Evolutionary conservation across 2,888 invertebrate genomes (phyloP).

Genomic region (Onthophagus sagittarius): DNA sequence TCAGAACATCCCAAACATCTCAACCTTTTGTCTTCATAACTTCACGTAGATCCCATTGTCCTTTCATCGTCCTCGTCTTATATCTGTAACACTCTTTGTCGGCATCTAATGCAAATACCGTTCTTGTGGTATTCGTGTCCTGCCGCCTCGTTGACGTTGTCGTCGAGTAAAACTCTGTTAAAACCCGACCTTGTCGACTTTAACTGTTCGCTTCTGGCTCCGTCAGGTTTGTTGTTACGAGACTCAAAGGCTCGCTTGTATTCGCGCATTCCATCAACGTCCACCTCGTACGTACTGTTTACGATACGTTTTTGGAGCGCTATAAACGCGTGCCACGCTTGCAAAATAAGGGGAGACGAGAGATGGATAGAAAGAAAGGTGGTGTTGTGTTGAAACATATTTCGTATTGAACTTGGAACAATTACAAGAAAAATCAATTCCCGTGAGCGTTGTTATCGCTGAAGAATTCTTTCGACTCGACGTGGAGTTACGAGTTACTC

Average conservation of each 20-base stretch:
- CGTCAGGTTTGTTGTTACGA: background rate
- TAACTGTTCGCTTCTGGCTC: background rate
- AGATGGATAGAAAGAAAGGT: background rate
- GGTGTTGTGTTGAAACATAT: no score
- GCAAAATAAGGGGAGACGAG: background rate
- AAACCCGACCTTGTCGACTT: background rate
- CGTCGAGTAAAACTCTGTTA: background rate
- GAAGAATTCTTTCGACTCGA: background rate
- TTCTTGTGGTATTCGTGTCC: background rate
- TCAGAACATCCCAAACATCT: background rate
- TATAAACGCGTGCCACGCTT: background rate
- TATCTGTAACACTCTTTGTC: background rate
- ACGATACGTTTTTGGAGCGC: background rate
- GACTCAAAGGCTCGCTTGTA: background rate
- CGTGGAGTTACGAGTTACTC: background rate
- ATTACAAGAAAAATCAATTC: background rate
- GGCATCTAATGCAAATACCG: background rate
- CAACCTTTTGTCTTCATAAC: background rate
- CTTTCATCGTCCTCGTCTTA: background rate
- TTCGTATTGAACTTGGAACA: no score
- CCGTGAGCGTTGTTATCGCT: background rate
- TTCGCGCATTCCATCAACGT: background rate
- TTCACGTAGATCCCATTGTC: background rate
- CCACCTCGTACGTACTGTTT: background rate
- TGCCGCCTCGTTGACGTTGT: background rate